A percentile compares a stretch with the other conserved stretches of the same genome.
Conservation (phyloP, 2,888 invertebrate genomes). For the Nymphalis c-album region DNA sequence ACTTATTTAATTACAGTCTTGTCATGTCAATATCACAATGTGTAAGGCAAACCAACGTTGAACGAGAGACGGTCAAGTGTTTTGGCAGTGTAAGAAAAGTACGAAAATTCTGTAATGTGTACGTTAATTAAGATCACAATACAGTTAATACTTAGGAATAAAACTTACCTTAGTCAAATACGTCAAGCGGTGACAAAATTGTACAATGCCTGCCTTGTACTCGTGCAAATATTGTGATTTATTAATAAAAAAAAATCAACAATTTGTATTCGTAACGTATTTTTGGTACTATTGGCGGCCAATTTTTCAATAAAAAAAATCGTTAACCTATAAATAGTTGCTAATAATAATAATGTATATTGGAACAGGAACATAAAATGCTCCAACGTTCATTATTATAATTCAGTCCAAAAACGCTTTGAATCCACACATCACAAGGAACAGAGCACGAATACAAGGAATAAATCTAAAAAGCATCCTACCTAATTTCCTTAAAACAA, state of each 20-base stretch:
- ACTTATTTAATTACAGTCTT: slow-evolving; percentile 50
- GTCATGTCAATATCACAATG: slow-evolving; percentile 66
- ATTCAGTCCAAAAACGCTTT: slow-evolving; percentile 13
- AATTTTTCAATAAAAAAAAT: not conserved
- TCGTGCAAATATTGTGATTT: slow-evolving; percentile 12
- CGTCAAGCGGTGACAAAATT: slow-evolving; percentile 57
- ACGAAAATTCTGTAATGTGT: slow-evolving; percentile 63
- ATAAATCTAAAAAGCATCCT: slow-evolving; percentile 28
- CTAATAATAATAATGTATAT: not conserved
- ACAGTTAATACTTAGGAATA: slow-evolving; percentile 77
- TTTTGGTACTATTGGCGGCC: slow-evolving; percentile 1
- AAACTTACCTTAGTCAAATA: slow-evolving; percentile 68
- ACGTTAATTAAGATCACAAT: slow-evolving; percentile 77
- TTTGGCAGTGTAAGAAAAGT: slow-evolving; percentile 68
- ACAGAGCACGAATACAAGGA: slow-evolving; percentile 23
- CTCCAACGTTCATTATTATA: slow-evolving; percentile 5
- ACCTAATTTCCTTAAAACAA: slow-evolving; percentile 25
- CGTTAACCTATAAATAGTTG: not conserved
- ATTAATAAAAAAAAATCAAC: not conserved
- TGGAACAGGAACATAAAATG: not conserved
- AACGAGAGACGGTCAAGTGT: slow-evolving; percentile 47
- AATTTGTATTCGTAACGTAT: not conserved
- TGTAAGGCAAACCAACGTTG: slow-evolving; percentile 54
- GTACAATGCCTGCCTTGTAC: slow-evolving; percentile 51
- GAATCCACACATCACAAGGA: slow-evolving; percentile 14